These are phyloP conservation scores for Girardia tigrina DNA, from an alignment of 2,888 invertebrate genomes.

Conservation along the genomic window DNA sequence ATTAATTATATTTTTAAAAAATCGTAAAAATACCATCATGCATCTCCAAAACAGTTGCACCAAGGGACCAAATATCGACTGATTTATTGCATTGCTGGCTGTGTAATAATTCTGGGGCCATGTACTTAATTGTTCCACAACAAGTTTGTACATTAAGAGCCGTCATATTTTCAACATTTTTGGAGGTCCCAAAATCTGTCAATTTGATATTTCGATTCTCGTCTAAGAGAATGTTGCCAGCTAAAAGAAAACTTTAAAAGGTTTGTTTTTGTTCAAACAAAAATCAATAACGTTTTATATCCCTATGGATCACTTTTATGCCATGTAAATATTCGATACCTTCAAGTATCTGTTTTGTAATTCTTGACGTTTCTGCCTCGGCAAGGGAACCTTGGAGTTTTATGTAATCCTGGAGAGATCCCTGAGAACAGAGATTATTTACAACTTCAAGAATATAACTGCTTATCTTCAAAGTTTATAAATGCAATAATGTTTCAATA, in stretches of 20 bases:
- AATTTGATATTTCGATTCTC: neutral
- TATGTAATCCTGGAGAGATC: neutral
- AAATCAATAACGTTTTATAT: neutral
- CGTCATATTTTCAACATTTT: neutral
- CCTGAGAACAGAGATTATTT: too few species aligned
- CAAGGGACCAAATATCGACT: neutral
- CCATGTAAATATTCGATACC: constrained; percentile 9
- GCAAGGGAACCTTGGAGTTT: neutral
- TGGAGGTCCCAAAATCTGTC: neutral
- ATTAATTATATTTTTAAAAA: too few species aligned
- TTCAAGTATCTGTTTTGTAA: neutral
- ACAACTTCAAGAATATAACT: too few species aligned
- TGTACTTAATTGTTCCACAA: neutral
- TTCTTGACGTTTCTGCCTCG: neutral
- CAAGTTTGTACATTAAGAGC: neutral
- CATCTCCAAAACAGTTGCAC: neutral
- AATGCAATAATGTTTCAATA: too few species aligned
- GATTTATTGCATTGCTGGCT: neutral
- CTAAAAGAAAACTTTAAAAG: neutral
- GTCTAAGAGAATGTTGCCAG: neutral
- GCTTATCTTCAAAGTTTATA: too few species aligned
- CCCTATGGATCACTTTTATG: neutral
- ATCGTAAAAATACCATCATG: neutral
- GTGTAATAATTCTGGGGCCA: neutral
- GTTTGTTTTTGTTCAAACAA: neutral